Percentiles rank a stretch among this genome's conserved stretches.
Evolutionary conservation across 1,140 invertebrate genomes (phyloP).

Genomic region (Hylyphantes graminicola): DNA sequence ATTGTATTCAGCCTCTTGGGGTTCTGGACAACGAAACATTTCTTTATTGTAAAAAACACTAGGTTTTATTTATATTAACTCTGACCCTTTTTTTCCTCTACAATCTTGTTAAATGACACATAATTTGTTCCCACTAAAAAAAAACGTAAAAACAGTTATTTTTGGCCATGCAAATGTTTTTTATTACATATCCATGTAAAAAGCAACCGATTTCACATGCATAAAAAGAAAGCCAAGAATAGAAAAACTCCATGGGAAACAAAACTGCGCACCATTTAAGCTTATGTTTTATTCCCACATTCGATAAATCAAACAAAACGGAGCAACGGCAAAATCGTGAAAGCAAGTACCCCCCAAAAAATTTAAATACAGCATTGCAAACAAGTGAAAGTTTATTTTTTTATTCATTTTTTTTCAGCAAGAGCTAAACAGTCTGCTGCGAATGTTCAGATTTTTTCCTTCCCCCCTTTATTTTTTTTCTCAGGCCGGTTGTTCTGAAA

Average conservation of each 20-base stretch:
- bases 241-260: slow-evolving; percentile 11
- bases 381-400: slow-evolving; percentile 40
- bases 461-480: not conserved
- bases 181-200: too few relatives aligned
- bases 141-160: too few relatives aligned
- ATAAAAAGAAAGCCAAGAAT: slow-evolving; percentile 6
- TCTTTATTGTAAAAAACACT: too few relatives aligned
- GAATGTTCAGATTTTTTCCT: slow-evolving; percentile 24
- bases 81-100: too few relatives aligned
- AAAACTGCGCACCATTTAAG: slow-evolving; percentile 26
- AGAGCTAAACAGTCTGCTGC: slow-evolving; percentile 39
- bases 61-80: too few relatives aligned
- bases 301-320: slow-evolving; percentile 54
- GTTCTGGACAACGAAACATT: too few relatives aligned
- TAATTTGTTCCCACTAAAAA: too few relatives aligned
- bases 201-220: too few relatives aligned
- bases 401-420: slow-evolving; percentile 20
- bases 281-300: slow-evolving; percentile 48
- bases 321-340: slow-evolving; percentile 26
- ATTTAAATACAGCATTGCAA: slow-evolving; percentile 47
- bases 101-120: too few relatives aligned
- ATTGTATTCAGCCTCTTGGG: too few relatives aligned
- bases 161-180: too few relatives aligned
- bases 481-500: slow-evolving; percentile 3
- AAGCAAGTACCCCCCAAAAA: slow-evolving; percentile 36